A percentile compares a stretch with the other conserved stretches of the same genome.
phyloP scores from a whole-genome alignment of 2,797 vertebrate species.

The Coluber constrictor region DNA sequence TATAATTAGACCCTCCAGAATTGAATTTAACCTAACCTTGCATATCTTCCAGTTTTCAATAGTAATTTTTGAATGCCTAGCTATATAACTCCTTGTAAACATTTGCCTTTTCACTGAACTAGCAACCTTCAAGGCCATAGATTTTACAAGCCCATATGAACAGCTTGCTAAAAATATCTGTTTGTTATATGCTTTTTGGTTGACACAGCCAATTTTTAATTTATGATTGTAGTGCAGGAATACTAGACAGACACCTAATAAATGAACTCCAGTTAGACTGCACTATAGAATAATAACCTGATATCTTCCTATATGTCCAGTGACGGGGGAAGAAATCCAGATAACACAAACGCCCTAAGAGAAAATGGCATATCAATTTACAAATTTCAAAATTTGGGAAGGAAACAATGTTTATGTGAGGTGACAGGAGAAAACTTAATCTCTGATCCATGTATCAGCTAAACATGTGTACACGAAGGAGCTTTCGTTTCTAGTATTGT shows the following conservation, averaged over 20 bases:
- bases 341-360: not conserved
- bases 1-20: not conserved
- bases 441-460: not conserved
- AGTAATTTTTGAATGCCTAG: not conserved
- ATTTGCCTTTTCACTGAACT: not conserved
- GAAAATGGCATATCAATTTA: constrained; percentile 6
- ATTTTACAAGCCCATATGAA: not conserved
- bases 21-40: not conserved
- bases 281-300: constrained; percentile 11
- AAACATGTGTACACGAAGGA: not conserved
- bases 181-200: not conserved
- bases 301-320: not conserved
- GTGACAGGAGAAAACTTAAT: not conserved
- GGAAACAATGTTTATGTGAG: not conserved
- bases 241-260: constrained; percentile 5
- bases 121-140: not conserved
- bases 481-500: not conserved
- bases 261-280: constrained; percentile 5
- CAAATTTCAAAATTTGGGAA: not conserved
- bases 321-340: not conserved
- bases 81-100: not conserved
- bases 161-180: not conserved
- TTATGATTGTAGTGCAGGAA: constrained; percentile 6
- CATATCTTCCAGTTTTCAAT: not conserved
- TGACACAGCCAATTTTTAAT: constrained; percentile 17